A percentile compares a stretch with the other conserved stretches of the same genome.
phyloP scores from a whole-genome alignment of 2,797 vertebrate species.

The Danio aesculapii region DNA sequence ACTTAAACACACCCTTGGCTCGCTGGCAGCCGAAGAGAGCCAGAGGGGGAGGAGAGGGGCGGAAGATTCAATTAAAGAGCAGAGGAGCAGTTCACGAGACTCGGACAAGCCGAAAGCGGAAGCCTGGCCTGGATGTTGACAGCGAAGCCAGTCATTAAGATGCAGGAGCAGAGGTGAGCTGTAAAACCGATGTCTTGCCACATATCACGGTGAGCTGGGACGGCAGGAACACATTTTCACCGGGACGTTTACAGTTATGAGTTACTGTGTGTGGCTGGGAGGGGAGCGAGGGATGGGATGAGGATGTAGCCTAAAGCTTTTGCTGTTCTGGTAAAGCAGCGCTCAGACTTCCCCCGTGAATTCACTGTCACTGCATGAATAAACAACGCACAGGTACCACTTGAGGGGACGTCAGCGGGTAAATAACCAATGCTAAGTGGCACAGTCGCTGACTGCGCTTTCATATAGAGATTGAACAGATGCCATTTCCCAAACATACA shows the following conservation, averaged over 20 bases:
- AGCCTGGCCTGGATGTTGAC: constrained; percentile 23
- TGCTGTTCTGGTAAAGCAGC: constrained; percentile 35
- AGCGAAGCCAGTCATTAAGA: constrained; percentile 69
- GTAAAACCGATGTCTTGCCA: constrained; percentile 71
- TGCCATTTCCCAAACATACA: constrained; percentile 18
- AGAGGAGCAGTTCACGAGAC: constrained; percentile 9
- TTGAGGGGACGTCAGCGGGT: constrained; percentile 17
- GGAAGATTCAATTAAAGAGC: constrained; percentile 45
- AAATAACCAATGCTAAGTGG: constrained; percentile 40
- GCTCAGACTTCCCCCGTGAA: constrained; percentile 9
- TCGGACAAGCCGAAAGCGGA: constrained; percentile 10
- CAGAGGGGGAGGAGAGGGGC: constrained; percentile 25
- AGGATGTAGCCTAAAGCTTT: constrained; percentile 39
- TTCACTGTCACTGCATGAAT: constrained; percentile 23
- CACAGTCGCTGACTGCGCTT: constrained; percentile 7
- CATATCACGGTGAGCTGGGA: constrained; percentile 68
- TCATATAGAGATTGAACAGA: constrained; percentile 25
- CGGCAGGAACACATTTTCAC: constrained; percentile 64
- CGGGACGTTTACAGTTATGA: constrained; percentile 40
- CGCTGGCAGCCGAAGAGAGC: constrained; percentile 25
- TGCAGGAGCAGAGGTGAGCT: constrained; percentile 65
- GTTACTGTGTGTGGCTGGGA: constrained; percentile 34
- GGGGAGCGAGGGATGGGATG: constrained; percentile 10
- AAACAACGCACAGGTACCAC: constrained; percentile 33
- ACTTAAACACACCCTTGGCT: constrained; percentile 56